These are phyloP conservation scores for Montipora efflorescens DNA, from an alignment of 64 coral and sea anemone species.

Conservation along the genomic window DNA sequence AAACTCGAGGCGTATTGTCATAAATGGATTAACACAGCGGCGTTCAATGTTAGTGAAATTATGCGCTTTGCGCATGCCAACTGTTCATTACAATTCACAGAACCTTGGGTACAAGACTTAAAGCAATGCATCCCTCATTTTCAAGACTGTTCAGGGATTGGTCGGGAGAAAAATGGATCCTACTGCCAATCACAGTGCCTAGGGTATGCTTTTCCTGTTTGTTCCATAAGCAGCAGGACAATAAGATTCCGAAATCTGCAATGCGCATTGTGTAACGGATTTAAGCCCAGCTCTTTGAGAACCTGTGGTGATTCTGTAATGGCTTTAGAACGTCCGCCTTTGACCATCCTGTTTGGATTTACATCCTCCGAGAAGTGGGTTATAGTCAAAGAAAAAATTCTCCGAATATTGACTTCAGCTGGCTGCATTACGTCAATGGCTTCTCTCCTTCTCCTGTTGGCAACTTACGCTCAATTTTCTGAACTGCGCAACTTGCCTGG, in stretches of 20 bases:
- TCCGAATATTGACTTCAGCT: neutral
- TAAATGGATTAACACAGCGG: neutral
- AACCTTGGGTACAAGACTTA: neutral
- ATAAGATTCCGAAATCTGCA: too few species aligned
- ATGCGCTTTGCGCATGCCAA: neutral
- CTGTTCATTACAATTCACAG: neutral
- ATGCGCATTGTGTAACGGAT: too few species aligned
- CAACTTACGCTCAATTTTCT: neutral
- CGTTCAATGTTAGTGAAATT: neutral
- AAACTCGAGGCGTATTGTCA: neutral
- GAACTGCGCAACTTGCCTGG: constrained; percentile 58
- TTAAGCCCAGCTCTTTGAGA: too few species aligned
- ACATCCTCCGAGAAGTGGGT: neutral
- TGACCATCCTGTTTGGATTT: constrained; percentile 33
- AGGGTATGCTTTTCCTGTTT: too few species aligned
- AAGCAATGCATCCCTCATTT: neutral
- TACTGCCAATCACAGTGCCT: too few species aligned
- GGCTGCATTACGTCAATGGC: neutral
- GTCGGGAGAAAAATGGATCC: too few species aligned
- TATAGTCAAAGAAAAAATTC: neutral
- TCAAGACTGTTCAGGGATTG: neutral
- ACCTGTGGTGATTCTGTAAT: too few species aligned
- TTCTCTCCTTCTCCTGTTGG: neutral
- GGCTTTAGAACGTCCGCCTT: neutral
- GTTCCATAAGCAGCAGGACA: too few species aligned